phyloP scores from a whole-genome alignment of 2,797 vertebrate species.

The Amniataba percoides region DNA sequence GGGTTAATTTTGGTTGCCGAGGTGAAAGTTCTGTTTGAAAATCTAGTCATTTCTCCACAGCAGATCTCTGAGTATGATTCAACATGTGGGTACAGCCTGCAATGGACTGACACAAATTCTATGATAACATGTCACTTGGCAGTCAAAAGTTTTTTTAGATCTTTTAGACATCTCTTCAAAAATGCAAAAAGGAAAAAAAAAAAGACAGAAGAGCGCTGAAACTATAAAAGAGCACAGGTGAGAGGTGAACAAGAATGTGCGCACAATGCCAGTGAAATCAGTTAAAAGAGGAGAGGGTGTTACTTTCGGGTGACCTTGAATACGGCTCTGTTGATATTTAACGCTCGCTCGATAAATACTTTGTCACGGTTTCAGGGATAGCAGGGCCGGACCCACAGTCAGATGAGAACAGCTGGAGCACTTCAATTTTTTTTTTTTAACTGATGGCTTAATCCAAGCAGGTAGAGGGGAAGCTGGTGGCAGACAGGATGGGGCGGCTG shows the following conservation, averaged over 20 bases:
- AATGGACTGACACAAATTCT: neutral
- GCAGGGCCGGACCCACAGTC: too few species aligned
- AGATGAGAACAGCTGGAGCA: too few species aligned
- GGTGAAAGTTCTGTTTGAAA: too few species aligned
- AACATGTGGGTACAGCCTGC: neutral
- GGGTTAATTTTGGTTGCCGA: too few species aligned
- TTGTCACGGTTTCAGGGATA: too few species aligned
- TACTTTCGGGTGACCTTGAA: constrained; percentile 38
- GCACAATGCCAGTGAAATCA: constrained; percentile 7
- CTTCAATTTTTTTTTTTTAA: too few species aligned
- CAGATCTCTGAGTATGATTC: neutral
- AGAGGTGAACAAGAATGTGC: constrained; percentile 19
- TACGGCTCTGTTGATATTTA: constrained; percentile 12
- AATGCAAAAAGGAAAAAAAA: neutral
- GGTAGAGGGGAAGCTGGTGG: too few species aligned
- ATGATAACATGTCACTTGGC: neutral
- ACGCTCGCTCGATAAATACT: constrained; percentile 19
- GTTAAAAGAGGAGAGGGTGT: constrained; percentile 5
- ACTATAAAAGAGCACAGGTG: constrained; percentile 14
- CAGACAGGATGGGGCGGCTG: too few species aligned
- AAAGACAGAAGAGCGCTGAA: neutral
- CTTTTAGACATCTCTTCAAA: neutral
- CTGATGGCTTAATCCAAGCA: too few species aligned
- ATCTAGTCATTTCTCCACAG: too few species aligned
- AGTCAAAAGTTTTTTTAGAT: neutral